Conservation (phyloP, 2,113 vertebrate species). For the Genyomyrus donnyi region DNA sequence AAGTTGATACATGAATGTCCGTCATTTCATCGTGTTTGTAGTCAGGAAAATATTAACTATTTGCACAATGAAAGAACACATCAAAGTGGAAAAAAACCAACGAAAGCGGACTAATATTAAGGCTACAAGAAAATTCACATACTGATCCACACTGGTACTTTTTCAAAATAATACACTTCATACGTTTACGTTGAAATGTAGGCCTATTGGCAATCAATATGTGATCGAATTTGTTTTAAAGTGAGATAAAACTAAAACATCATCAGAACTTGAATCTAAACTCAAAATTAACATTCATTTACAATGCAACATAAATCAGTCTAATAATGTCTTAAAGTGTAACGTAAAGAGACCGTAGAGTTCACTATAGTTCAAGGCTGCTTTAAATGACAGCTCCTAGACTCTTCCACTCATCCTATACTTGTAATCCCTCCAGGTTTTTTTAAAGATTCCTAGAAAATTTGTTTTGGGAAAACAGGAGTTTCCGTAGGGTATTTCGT, state of each 20-base stretch:
- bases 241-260: not conserved
- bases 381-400: not conserved
- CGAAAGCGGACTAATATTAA: not conserved
- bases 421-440: not conserved
- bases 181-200: not conserved
- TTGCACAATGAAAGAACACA: not conserved
- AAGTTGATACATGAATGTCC: not conserved
- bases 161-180: not conserved
- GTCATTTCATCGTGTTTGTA: not conserved
- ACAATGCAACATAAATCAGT: not conserved
- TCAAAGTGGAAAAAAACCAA: not conserved
- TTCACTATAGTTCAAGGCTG: not conserved
- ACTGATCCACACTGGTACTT: not conserved
- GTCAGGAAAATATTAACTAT: not conserved
- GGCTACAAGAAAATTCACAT: not conserved
- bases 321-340: not conserved
- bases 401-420: not conserved
- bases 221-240: not conserved
- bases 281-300: not conserved
- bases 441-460: slow-evolving; percentile 21
- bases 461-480: slow-evolving; percentile 15
- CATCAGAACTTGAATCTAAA: not conserved
- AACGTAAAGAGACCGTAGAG: not conserved
- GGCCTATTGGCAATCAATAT: not conserved
- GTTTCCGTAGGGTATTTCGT: slow-evolving; percentile 12